These are phyloP conservation scores for Cyanocitta stelleri DNA, from an alignment of 2,113 vertebrate species.

Conservation along the genomic window DNA sequence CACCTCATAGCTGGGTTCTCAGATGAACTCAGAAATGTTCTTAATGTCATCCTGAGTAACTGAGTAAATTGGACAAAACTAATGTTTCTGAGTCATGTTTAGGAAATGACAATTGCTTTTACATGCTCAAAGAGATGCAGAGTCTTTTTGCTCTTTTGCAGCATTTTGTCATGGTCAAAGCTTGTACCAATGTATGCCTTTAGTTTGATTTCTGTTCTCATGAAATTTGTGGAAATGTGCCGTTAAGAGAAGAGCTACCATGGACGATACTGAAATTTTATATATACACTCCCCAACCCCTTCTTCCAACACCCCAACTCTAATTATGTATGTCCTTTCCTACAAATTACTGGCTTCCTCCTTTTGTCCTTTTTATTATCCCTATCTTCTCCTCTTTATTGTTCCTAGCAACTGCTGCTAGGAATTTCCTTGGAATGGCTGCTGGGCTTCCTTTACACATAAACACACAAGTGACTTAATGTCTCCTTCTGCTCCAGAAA, in stretches of 20 bases:
- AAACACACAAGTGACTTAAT: not conserved
- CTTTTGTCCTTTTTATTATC: not conserved
- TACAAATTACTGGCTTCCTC: not conserved
- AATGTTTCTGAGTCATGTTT: not conserved
- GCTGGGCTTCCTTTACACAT: not conserved
- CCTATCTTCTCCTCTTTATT: not conserved
- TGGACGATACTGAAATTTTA: not conserved
- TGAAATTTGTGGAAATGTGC: not conserved
- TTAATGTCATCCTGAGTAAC: not conserved
- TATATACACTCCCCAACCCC: rapidly evolving
- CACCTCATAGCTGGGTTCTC: not conserved
- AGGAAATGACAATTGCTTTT: not conserved
- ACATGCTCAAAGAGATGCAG: not conserved
- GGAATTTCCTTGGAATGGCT: not conserved
- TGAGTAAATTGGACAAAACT: not conserved
- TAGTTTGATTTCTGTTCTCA: not conserved
- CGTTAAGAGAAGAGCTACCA: not conserved
- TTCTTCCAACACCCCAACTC: not conserved
- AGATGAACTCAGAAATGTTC: not conserved
- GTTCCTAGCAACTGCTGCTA: not conserved
- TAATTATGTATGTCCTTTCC: not conserved
- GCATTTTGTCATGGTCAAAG: not conserved
- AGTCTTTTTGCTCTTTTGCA: not conserved
- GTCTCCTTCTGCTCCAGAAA: not conserved
- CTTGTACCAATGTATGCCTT: not conserved